Conservation (phyloP, 2,888 invertebrate genomes). For the Mantis religiosa region DNA sequence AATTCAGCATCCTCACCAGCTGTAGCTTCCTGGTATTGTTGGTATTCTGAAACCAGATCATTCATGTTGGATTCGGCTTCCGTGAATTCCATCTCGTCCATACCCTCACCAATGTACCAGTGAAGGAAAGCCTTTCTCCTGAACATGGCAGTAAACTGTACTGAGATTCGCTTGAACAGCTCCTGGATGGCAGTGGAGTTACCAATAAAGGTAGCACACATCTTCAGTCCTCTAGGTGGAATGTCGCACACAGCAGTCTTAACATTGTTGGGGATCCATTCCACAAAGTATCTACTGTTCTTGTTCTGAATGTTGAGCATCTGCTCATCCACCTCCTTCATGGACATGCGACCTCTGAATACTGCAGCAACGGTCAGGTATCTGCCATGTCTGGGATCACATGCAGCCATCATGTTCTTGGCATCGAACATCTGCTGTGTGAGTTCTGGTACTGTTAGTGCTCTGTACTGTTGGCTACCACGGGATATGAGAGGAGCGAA, state of each 20-base stretch:
- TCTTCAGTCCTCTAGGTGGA: slow-evolving; percentile 63
- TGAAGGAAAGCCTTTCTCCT: slow-evolving; percentile 76
- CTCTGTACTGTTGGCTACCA: slow-evolving; percentile 63
- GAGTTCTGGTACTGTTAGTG: slow-evolving; percentile 68
- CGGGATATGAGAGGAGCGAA: slow-evolving; percentile 49
- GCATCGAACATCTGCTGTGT: slow-evolving; percentile 76
- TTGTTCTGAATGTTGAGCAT: slow-evolving; percentile 65
- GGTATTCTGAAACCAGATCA: slow-evolving; percentile 88
- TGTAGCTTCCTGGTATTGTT: slow-evolving; percentile 76
- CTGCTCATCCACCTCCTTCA: slow-evolving; percentile 56
- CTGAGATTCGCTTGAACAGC: slow-evolving; percentile 82
- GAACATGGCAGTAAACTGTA: slow-evolving; percentile 78
- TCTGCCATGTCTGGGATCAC: slow-evolving; percentile 66
- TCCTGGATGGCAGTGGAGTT: slow-evolving; percentile 60
- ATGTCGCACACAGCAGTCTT: slow-evolving; percentile 71
- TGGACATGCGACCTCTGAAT: slow-evolving; percentile 62
- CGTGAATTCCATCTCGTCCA: slow-evolving; percentile 89
- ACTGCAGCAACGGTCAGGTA: slow-evolving; percentile 49
- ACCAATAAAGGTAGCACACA: slow-evolving; percentile 64
- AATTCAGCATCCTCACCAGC: slow-evolving; percentile 32
- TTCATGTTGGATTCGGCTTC: slow-evolving; percentile 95
- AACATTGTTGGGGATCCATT: slow-evolving; percentile 67
- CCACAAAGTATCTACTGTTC: slow-evolving; percentile 62
- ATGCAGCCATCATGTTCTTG: slow-evolving; percentile 76
- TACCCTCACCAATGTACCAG: slow-evolving; percentile 87